These are phyloP conservation scores for Chrysotoxum bicinctum DNA, from an alignment of 2,888 invertebrate species.

Conservation along the genomic window DNA sequence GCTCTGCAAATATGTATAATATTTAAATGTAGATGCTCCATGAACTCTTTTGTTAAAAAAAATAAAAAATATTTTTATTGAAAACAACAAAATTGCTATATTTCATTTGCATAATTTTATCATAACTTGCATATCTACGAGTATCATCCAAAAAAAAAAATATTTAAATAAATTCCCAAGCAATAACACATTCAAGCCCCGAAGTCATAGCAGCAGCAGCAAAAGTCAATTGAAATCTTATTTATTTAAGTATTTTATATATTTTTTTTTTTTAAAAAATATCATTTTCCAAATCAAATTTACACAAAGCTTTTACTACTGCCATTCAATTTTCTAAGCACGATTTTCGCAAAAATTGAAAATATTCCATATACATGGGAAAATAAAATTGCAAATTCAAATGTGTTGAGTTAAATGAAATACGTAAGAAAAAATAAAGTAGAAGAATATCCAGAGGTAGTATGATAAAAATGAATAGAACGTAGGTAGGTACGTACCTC, in stretches of 20 bases:
- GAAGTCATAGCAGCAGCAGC: not conserved
- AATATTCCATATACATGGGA: conserved; percentile 20
- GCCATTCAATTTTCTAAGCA: conserved; percentile 57
- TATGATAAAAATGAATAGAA: not conserved
- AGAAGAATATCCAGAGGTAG: not conserved
- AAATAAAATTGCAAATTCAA: conserved; percentile 39
- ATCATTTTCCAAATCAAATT: conserved; percentile 57
- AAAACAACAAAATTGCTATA: not conserved
- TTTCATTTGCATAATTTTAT: conserved; percentile 1
- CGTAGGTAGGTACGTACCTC: not conserved
- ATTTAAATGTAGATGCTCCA: no score
- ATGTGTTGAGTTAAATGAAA: conserved; percentile 30
- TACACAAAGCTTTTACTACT: conserved; percentile 30
- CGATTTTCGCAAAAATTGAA: conserved; percentile 53
- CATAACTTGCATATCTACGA: not conserved
- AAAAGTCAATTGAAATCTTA: conserved; percentile 52
- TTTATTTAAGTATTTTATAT: no score
- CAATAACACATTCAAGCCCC: not conserved
- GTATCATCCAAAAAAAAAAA: not conserved
- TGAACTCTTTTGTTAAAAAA: no score
- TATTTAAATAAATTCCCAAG: conserved; percentile 1
- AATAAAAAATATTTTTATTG: no score
- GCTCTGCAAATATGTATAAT: no score
- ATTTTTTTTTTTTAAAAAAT: conserved; percentile 18
- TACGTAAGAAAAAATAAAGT: not conserved